Evolutionary conservation across 2,888 invertebrate genomes (phyloP), one percentile per base, ranked within the genome.

Genomic region (Galeopsomyia nigrocyanea): DNA sequence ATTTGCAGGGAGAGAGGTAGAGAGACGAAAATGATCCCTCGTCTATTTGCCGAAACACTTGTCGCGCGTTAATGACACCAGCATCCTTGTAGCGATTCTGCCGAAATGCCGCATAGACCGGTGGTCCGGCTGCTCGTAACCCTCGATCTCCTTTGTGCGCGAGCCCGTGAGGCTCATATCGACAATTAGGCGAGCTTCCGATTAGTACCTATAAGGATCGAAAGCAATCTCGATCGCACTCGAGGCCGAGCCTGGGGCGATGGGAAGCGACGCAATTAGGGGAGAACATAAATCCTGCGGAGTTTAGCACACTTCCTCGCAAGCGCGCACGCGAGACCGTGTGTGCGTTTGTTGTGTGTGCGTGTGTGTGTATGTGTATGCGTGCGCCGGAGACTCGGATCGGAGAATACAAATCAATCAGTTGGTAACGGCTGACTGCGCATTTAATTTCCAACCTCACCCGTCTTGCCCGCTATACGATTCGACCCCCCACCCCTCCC

Each of bases 341-440:
- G 3, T 49, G 9, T n/a, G 22, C 26, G 19, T 39, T 39, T 39
- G 39, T 13, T 39, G 39, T 26, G 2, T 16, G 0, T 49, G 17
- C n/a, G 39, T 51, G 58, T 14, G 58, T 16, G 22, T 22, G 47
- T 14, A 47, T 39, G 22, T 17, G 22, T 56, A 62, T 13, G 49
- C 39, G 31, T 1, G 17, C 9, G 39, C 79, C 79, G 72, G 78
- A 78, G 79, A 80, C 39, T 16, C 26, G 50, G 65, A 83, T 84
- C 81, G 81, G 80, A 82, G 83, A 83, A 83, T 85, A 84, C 84
- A 84, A 85, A 86, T 86, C 85, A 85, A 84, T 85, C 84, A 81
- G 80, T 78, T 78, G 78, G 80, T 82, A 82, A 84, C 84, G 83
- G 83, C 79, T 80, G 84, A 84, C 80, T 82, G 83, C 80, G 81